Conservation (phyloP, 2,113 vertebrate species). For the Elephantulus edwardii region DNA sequence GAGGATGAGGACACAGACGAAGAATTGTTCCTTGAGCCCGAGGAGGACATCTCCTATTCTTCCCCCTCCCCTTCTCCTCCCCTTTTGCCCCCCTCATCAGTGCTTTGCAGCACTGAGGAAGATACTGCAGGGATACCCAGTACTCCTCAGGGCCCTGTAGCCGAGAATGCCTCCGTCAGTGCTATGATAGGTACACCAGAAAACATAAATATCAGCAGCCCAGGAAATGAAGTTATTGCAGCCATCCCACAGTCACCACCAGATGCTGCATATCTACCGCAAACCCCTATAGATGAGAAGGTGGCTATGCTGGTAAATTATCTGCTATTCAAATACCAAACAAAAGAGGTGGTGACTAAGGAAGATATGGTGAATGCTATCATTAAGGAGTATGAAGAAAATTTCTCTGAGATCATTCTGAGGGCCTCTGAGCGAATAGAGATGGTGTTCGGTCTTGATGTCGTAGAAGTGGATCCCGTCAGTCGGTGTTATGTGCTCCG, state of each 20-base stretch:
- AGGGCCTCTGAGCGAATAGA: conserved; percentile 2
- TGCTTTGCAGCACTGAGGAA: too few species aligned
- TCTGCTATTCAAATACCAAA: conserved; percentile 36
- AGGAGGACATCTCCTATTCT: not conserved
- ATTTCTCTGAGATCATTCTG: not conserved
- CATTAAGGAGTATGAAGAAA: not conserved
- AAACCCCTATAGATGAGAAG: not conserved
- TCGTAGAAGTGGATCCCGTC: conserved; percentile 33
- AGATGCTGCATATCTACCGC: not conserved
- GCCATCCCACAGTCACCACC: accelerated
- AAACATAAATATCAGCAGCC: not conserved
- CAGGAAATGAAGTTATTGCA: not conserved
- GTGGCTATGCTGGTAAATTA: conserved; percentile 41
- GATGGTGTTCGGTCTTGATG: conserved; percentile 40
- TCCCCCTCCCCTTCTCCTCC: not conserved
- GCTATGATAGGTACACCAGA: not conserved
- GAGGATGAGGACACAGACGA: not conserved
- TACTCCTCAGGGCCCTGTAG: not conserved
- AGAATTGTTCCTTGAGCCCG: not conserved
- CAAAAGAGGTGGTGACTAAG: not conserved
- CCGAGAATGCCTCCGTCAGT: not conserved
- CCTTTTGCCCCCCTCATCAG: not conserved
- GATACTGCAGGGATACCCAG: too few species aligned
- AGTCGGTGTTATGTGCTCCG: not conserved
- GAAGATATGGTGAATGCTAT: conserved; percentile 22